Percentiles rank a stretch among this genome's conserved stretches.
These are phyloP conservation scores for Bugulina stolonifera DNA, from an alignment of 2,888 invertebrate genomes.

Conservation along the genomic window DNA sequence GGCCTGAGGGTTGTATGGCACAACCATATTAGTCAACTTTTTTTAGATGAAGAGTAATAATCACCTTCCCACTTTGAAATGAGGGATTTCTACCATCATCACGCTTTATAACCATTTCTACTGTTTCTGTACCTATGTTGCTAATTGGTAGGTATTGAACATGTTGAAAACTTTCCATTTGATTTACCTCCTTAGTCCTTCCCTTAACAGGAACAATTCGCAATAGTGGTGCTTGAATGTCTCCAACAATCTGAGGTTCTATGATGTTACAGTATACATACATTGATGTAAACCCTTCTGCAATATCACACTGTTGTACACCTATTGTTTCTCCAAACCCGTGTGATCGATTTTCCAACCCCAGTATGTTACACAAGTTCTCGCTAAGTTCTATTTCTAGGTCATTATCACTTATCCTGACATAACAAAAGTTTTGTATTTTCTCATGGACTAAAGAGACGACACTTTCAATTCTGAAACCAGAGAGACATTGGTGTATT, in stretches of 20 bases:
- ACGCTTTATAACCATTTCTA: background rate
- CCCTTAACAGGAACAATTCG: background rate
- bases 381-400: background rate
- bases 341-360: background rate
- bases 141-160: background rate
- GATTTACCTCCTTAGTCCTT: background rate
- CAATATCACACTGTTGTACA: background rate
- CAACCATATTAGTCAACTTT: background rate
- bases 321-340: background rate
- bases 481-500: background rate
- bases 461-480: background rate
- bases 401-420: background rate
- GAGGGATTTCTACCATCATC: background rate
- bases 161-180: background rate
- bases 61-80: conserved; percentile 12
- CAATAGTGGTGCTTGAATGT: background rate
- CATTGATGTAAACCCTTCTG: background rate
- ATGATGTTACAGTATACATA: background rate
- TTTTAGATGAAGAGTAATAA: background rate
- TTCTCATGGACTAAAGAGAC: background rate
- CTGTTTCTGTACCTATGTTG: background rate
- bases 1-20: background rate
- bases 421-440: background rate
- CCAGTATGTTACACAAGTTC: background rate
- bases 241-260: background rate